Evolutionary conservation across 2,888 invertebrate genomes (phyloP).

Genomic region (Drosophila nr. medialis): DNA sequence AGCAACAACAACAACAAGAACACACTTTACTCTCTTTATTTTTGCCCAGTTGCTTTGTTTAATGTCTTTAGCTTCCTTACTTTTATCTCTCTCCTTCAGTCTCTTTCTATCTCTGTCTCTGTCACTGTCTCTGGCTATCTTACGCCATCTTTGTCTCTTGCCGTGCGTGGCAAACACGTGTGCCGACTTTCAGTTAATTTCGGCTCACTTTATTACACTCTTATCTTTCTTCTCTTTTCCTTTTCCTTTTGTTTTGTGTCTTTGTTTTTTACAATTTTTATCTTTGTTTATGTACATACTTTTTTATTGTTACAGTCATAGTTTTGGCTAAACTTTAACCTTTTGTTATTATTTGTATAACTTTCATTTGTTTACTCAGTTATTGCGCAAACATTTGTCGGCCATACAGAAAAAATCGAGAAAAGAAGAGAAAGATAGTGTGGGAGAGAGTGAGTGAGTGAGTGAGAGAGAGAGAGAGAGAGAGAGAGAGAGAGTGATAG

Average conservation of each 20-base stretch:
- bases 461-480: background rate
- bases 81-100: background rate
- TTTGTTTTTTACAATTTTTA: background rate
- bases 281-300: slow-evolving; percentile 47
- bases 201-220: slow-evolving; percentile 11
- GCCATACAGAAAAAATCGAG: background rate
- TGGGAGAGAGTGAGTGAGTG: background rate
- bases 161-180: slow-evolving; percentile 29
- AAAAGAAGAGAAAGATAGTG: background rate
- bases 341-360: slow-evolving; percentile 45
- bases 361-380: slow-evolving; percentile 66
- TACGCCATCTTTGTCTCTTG: slow-evolving; percentile 7
- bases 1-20: background rate
- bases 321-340: slow-evolving; percentile 54
- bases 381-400: slow-evolving; percentile 30
- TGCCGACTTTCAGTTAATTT: slow-evolving; percentile 23
- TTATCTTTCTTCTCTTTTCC: slow-evolving; percentile 1
- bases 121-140: background rate
- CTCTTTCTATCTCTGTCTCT: slow-evolving; percentile 1
- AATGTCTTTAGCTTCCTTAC: slow-evolving; percentile 26
- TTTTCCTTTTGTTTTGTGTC: slow-evolving; percentile 4
- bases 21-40: slow-evolving; percentile 19
- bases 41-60: slow-evolving; percentile 19
- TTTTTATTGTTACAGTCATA: slow-evolving; percentile 32
- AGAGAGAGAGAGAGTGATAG: background rate